phyloP scores from a whole-genome alignment of 1,140 invertebrate species.

The Trichogramma pretiosum region DNA sequence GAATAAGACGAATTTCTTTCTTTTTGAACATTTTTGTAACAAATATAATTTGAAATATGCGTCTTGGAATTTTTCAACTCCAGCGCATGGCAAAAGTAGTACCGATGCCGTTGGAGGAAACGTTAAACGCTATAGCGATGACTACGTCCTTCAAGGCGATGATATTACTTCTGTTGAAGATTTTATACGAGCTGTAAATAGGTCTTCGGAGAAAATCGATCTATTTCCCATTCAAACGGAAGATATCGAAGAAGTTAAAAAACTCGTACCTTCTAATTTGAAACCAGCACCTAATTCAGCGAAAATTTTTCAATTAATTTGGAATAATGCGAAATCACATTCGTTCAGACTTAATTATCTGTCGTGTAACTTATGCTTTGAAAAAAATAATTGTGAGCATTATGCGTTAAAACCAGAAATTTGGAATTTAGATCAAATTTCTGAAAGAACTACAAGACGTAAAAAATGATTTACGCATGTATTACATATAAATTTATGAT shows the following conservation, averaged over 20 bases:
- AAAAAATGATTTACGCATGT: too few relatives aligned
- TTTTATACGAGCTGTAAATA: too few relatives aligned
- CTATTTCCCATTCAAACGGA: too few relatives aligned
- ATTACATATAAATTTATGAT: too few relatives aligned
- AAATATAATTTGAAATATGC: slow-evolving; percentile 14
- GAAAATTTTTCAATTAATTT: slow-evolving; percentile 15
- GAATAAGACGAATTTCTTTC: slow-evolving; percentile 10
- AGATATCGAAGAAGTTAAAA: slow-evolving; percentile 10
- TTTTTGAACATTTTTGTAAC: slow-evolving; percentile 9
- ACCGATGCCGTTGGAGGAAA: slow-evolving; percentile 38
- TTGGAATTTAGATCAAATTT: too few relatives aligned
- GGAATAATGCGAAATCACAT: slow-evolving; percentile 7
- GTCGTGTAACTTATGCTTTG: too few relatives aligned
- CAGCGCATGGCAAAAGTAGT: slow-evolving; percentile 41
- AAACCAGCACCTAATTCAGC: slow-evolving; percentile 12
- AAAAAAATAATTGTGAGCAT: too few relatives aligned
- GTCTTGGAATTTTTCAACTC: slow-evolving; percentile 30
- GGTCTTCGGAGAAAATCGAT: slow-evolving; percentile 4
- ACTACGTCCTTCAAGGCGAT: slow-evolving; percentile 27
- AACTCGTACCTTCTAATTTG: slow-evolving; percentile 4
- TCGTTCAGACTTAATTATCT: too few relatives aligned
- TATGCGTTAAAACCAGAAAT: too few relatives aligned
- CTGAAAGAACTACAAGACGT: too few relatives aligned
- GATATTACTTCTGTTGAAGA: slow-evolving; percentile 24
- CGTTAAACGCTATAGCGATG: slow-evolving; percentile 36